Evolutionary conservation across 2,113 vertebrate genomes (phyloP).

Genomic region (Mixornis gularis): DNA sequence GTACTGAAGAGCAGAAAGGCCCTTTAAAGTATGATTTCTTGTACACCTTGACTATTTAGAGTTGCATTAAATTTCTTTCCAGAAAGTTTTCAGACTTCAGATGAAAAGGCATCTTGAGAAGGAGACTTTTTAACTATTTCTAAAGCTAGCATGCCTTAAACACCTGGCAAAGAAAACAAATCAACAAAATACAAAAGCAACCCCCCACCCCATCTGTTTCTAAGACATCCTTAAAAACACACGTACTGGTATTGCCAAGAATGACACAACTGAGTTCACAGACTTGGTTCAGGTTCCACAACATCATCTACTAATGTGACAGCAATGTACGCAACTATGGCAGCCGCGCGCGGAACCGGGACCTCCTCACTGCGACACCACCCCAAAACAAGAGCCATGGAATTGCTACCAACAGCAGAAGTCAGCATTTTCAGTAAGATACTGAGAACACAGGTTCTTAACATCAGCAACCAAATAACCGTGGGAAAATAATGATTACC

Average conservation of each 20-base stretch:
- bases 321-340: fast-evolving
- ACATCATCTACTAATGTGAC: neutral
- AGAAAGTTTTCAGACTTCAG: neutral
- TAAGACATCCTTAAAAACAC: neutral
- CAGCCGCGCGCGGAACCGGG: neutral
- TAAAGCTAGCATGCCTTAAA: neutral
- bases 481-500: neutral
- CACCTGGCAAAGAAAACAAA: neutral
- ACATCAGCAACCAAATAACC: neutral
- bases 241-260: neutral
- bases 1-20: neutral
- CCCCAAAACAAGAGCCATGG: neutral
- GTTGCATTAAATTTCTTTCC: neutral
- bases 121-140: neutral
- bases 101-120: neutral
- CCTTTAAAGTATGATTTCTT: neutral
- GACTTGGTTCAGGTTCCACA: neutral
- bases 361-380: neutral
- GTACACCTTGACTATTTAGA: neutral
- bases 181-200: neutral
- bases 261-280: neutral
- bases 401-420: neutral
- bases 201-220: neutral
- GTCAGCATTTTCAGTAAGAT: neutral
- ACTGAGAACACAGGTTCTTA: neutral